phyloP scores from a whole-genome alignment of 2,113 vertebrate genomes.

The Australoheros scitulus region DNA sequence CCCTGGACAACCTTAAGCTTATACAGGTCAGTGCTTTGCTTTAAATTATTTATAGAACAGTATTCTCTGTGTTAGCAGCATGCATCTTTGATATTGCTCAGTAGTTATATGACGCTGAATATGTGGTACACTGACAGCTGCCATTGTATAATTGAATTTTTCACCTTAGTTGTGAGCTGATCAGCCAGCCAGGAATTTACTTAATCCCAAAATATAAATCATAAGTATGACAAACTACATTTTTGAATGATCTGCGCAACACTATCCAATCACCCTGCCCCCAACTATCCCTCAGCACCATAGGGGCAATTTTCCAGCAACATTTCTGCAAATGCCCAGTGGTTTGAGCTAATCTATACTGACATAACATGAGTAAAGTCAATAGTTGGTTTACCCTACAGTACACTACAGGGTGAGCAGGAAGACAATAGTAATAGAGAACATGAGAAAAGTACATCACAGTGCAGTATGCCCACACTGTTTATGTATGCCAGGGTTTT shows the following conservation, averaged over 20 bases:
- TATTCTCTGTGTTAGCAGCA: slow-evolving; percentile 15
- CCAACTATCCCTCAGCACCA: not conserved
- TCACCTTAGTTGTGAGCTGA: not conserved
- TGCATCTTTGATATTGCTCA: slow-evolving; percentile 2
- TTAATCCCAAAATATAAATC: slow-evolving; percentile 12
- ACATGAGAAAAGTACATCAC: not conserved
- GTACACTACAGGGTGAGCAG: not conserved
- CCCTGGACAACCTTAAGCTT: slow-evolving; percentile 24
- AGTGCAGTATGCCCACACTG: slow-evolving; percentile 1
- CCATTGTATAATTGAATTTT: not conserved
- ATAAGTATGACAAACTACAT: slow-evolving; percentile 48
- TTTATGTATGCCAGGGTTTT: not conserved
- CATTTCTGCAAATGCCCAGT: slow-evolving; percentile 43
- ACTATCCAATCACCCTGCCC: not conserved
- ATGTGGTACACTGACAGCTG: slow-evolving; percentile 3
- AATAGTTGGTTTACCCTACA: slow-evolving; percentile 11
- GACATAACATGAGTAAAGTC: slow-evolving; percentile 54
- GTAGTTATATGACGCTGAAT: slow-evolving; percentile 8
- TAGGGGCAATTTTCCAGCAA: slow-evolving; percentile 57
- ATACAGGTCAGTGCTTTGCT: slow-evolving; percentile 58
- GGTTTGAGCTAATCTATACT: slow-evolving; percentile 44
- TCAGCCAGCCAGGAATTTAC: slow-evolving; percentile 1
- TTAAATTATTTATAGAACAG: slow-evolving; percentile 51
- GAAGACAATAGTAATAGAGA: not conserved
- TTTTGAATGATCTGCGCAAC: slow-evolving; percentile 50